These are phyloP conservation scores for Pygocentrus nattereri DNA, from an alignment of 2,797 vertebrate species.

Conservation along the genomic window DNA sequence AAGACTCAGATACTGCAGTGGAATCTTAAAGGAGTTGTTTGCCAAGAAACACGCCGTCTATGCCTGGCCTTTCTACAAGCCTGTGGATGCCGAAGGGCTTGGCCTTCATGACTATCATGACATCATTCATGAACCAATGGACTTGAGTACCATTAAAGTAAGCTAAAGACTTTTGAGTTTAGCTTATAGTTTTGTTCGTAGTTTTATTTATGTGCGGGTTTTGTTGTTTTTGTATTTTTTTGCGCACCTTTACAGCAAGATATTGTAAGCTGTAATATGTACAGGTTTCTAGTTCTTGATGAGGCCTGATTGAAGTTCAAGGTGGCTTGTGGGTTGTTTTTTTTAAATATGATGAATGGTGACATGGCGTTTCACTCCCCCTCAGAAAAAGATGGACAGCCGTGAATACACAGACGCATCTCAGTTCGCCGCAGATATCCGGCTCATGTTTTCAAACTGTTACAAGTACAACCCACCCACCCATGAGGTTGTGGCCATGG, in stretches of 20 bases:
- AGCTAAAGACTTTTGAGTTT: constrained; percentile 25
- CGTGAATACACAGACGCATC: constrained; percentile 82
- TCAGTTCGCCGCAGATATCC: constrained; percentile 90
- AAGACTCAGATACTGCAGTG: constrained; percentile 82
- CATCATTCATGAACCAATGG: constrained; percentile 85
- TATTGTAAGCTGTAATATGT: background rate
- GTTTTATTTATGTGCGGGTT: background rate
- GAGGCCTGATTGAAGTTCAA: too few species aligned
- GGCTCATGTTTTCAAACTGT: constrained; percentile 93
- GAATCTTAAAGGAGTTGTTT: constrained; percentile 90
- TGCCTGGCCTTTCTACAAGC: constrained; percentile 90
- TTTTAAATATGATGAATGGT: background rate
- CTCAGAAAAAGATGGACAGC: constrained; percentile 89
- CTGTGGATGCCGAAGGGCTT: constrained; percentile 76
- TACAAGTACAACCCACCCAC: constrained; percentile 88
- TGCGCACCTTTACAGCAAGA: too few species aligned
- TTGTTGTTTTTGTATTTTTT: too few species aligned
- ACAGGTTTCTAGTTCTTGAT: too few species aligned
- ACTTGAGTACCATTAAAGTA: constrained; percentile 89
- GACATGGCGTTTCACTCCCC: background rate
- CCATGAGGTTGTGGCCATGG: constrained; percentile 89
- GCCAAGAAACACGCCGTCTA: constrained; percentile 88
- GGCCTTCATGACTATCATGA: constrained; percentile 83
- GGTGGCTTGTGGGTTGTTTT: background rate
- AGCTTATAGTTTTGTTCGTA: background rate